phyloP scores from a whole-genome alignment of 2,113 vertebrate species.

The Himantopus leucocephalus region DNA sequence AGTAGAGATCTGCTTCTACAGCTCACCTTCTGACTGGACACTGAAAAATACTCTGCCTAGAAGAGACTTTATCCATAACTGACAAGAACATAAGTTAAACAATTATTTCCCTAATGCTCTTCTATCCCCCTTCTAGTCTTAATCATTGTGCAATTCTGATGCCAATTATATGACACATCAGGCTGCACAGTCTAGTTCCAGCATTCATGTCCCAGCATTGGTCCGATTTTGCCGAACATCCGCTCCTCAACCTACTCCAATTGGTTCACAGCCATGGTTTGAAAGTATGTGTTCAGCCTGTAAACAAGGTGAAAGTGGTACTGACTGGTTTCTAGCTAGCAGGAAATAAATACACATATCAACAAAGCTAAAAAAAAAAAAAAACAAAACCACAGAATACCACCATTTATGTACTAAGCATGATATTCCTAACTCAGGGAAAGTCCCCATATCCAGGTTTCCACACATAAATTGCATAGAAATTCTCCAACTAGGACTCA shows the following conservation, averaged over 20 bases:
- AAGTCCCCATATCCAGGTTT: background rate
- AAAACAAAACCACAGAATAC: no score
- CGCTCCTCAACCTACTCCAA: background rate
- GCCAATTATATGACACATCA: background rate
- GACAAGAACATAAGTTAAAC: background rate
- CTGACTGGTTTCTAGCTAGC: background rate
- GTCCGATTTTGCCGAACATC: background rate
- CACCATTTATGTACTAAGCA: background rate
- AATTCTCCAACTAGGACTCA: conserved; percentile 20
- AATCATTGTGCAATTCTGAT: background rate
- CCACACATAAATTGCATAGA: background rate
- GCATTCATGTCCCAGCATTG: background rate
- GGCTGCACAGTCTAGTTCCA: background rate
- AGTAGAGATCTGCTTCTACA: background rate
- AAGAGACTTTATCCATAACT: background rate
- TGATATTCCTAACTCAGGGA: background rate
- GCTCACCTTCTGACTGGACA: background rate
- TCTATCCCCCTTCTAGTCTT: background rate
- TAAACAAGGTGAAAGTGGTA: background rate
- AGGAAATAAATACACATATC: background rate
- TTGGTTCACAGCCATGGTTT: background rate
- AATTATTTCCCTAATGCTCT: background rate
- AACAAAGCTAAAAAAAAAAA: background rate
- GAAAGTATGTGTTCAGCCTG: background rate
- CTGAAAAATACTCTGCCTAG: background rate